Evolutionary conservation across 2,113 vertebrate genomes (phyloP), one percentile per base, ranked within the genome.

Genomic region (Excalfactoria chinensis): DNA sequence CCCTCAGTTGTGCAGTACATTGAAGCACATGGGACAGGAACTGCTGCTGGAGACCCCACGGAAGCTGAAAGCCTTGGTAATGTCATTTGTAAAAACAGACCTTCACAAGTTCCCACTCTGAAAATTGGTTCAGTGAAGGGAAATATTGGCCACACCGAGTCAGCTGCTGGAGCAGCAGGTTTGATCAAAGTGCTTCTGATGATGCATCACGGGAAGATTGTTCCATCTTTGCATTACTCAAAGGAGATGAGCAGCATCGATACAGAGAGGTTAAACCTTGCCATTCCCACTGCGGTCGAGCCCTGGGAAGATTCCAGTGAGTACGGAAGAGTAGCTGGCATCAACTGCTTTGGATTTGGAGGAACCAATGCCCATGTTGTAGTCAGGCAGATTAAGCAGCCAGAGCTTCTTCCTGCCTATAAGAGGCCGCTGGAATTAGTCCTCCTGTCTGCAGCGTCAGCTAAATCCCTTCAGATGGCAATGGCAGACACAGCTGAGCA

Each of bases 111-210:
- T 56, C 79, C 95, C 21, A 13, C 62, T n/a, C 96, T 98, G 68
- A 91, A 86, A 88, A 95, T 98, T 1, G 98, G 98, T 20, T 98
- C 98, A 35, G 97, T 99, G 85, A 99, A 98, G 96, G 96, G 98
- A 53, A 98, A 98, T 89, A 98, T 98, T 70, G 98, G 98, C 75
- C 98, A 98, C 84, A 98, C 98, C 1, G 98, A 99, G 93, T 99
- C 98, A 37, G 98, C 98, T 43, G 98, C 98, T 10, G 98, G 98
- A 78, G 97, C 98, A 66, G 98, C 98, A 1, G 98, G 96, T 56
- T 96, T 99, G 30, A 98, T 99, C 86, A 99, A 99, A 97, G 98
- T 99, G 74, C 98, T 99, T 13, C 90, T 99, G 35, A 99, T 99
- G 98, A 98, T 99, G 98, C 98, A 97, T 72, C 96, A 98, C 48